Conservation (phyloP, 2,888 invertebrate species). For the Maniola hyperantus region DNA sequence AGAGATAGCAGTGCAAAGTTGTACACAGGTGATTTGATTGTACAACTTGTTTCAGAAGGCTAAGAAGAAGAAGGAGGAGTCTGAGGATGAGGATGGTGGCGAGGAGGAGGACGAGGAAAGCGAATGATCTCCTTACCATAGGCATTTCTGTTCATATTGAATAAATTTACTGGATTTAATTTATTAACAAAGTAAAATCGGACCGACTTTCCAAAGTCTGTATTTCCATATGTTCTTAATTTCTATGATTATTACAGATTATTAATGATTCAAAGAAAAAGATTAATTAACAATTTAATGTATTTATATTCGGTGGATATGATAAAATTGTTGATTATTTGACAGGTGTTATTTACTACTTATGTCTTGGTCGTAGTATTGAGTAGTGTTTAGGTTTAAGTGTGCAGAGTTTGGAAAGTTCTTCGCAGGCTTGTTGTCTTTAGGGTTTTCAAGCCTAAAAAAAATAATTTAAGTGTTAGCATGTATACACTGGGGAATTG, state of each 20-base stretch:
- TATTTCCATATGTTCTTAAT: conserved; percentile 40
- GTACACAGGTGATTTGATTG: neutral
- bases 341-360: conserved; percentile 58
- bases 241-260: conserved; percentile 39
- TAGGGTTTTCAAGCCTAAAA: conserved; percentile 76
- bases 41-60: conserved; percentile 59
- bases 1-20: neutral
- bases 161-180: conserved; percentile 82
- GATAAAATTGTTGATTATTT: conserved; percentile 66
- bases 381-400: conserved; percentile 54
- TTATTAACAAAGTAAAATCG: conserved; percentile 80
- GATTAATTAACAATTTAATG: conserved; percentile 38
- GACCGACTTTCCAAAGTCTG: conserved; percentile 81
- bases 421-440: conserved; percentile 72
- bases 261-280: conserved; percentile 37
- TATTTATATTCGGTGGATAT: conserved; percentile 53
- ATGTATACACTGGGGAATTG: conserved; percentile 81
- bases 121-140: conserved; percentile 82
- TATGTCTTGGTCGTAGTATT: conserved; percentile 58
- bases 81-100: conserved; percentile 85
- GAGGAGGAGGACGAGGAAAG: conserved; percentile 85
- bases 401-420: conserved; percentile 80
- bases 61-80: conserved; percentile 85
- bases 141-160: conserved; percentile 79
- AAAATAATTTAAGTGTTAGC: conserved; percentile 82